Evolutionary conservation across 2,888 invertebrate species (phyloP).

Genomic region (Frankliniella fusca): DNA sequence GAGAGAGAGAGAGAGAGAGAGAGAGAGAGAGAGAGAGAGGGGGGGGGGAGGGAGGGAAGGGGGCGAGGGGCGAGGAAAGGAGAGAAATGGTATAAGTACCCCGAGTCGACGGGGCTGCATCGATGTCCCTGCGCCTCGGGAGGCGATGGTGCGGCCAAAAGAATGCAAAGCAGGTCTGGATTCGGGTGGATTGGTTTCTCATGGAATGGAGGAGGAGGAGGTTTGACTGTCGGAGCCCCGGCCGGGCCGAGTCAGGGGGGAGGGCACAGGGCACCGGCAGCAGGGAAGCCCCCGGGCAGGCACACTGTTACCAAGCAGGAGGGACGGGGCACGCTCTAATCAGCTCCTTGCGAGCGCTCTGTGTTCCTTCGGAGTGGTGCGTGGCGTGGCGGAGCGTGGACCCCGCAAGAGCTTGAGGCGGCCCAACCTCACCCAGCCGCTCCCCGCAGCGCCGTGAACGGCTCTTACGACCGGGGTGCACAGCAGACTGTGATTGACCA

Average conservation of each 20-base stretch:
- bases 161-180: slow-evolving; percentile 3
- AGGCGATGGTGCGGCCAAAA: not conserved
- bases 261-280: not conserved
- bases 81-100: not conserved
- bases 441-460: no score
- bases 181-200: not conserved
- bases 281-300: not conserved
- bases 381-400: no score
- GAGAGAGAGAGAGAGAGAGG: not conserved
- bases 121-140: not conserved
- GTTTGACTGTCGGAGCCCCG: not conserved
- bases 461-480: no score
- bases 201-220: not conserved
- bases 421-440: no score
- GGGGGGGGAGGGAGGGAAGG: not conserved
- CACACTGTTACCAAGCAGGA: no score
- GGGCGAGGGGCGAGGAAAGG: not conserved
- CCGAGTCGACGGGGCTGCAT: not conserved
- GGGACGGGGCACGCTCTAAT: no score
- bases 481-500: no score
- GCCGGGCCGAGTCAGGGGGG: not conserved
- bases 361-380: no score
- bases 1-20: not conserved
- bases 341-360: no score
- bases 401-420: no score